Evolutionary conservation across 2,888 invertebrate genomes (phyloP).

Genomic region (Dolomedes plantarius): DNA sequence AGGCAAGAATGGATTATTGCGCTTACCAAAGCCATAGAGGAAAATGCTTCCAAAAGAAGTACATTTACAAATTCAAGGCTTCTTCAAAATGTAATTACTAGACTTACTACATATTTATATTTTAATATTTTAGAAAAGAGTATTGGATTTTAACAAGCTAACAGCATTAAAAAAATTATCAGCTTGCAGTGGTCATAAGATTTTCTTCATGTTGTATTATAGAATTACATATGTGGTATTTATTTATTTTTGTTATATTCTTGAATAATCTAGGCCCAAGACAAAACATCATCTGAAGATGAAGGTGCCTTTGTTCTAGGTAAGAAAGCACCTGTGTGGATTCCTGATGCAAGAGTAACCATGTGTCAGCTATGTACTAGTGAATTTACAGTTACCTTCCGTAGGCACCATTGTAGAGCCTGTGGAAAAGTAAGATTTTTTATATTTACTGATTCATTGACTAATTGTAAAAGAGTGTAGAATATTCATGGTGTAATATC

Average conservation of each 20-base stretch:
- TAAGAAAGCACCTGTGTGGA: slow-evolving; percentile 80
- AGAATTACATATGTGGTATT: too few relatives aligned
- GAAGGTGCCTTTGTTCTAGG: slow-evolving; percentile 68
- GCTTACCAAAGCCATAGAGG: slow-evolving; percentile 78
- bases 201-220: too few relatives aligned
- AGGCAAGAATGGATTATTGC: slow-evolving; percentile 79
- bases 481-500: too few relatives aligned
- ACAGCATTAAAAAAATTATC: too few relatives aligned
- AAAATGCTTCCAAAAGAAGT: slow-evolving; percentile 78
- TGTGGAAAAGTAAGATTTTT: slow-evolving; percentile 81
- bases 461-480: too few relatives aligned
- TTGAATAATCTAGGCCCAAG: slow-evolving; percentile 40
- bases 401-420: slow-evolving; percentile 83
- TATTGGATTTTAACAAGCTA: too few relatives aligned
- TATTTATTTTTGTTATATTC: too few relatives aligned
- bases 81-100: slow-evolving; percentile 77
- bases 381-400: slow-evolving; percentile 82
- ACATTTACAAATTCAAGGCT: slow-evolving; percentile 76
- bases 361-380: slow-evolving; percentile 83
- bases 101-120: too few relatives aligned
- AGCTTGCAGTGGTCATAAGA: too few relatives aligned
- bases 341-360: slow-evolving; percentile 81
- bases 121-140: too few relatives aligned
- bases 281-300: slow-evolving; percentile 48
- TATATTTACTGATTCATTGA: background rate